A percentile compares a stretch with the other conserved stretches of the same genome.
phyloP scores from a whole-genome alignment of 2,888 invertebrate genomes.

The Polydrusus tereticollis region DNA sequence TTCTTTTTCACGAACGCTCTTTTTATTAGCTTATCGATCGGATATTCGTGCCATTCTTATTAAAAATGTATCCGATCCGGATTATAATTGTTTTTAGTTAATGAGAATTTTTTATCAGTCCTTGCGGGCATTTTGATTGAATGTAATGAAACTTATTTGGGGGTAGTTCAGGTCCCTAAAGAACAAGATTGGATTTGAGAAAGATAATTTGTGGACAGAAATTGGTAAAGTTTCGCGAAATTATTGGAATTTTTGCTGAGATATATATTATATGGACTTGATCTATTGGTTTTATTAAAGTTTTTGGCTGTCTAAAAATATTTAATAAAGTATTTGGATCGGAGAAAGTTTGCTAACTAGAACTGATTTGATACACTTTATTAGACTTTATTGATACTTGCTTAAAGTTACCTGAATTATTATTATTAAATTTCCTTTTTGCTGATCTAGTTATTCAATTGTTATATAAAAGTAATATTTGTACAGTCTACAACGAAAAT shows the following conservation, averaged over 20 bases:
- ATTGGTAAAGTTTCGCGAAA: conserved; percentile 31
- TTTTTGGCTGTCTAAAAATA: conserved; percentile 20
- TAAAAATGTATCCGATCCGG: conserved; percentile 48
- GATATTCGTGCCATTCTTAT: conserved; percentile 51
- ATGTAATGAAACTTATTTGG: conserved; percentile 32
- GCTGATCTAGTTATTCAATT: no score
- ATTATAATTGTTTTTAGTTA: conserved; percentile 26
- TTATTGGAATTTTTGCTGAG: conserved; percentile 32
- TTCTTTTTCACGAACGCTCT: conserved; percentile 53
- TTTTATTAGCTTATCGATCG: conserved; percentile 57
- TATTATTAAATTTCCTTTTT: not conserved
- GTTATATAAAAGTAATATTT: no score
- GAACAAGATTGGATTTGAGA: conserved; percentile 25
- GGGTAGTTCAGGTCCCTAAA: conserved; percentile 19
- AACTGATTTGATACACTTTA: not conserved
- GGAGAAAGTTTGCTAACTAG: not conserved
- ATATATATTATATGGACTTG: conserved; percentile 30
- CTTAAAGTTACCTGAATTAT: not conserved
- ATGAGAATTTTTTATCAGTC: conserved; percentile 23
- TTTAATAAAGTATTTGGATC: conserved; percentile 15
- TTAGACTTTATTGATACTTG: not conserved
- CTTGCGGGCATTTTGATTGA: conserved; percentile 26
- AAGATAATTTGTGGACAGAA: conserved; percentile 38
- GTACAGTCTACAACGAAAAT: no score
- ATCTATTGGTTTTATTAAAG: conserved; percentile 32